Base-by-base conservation (phyloP, 2,888 invertebrate species). In the Tortrix viridana region DNA sequence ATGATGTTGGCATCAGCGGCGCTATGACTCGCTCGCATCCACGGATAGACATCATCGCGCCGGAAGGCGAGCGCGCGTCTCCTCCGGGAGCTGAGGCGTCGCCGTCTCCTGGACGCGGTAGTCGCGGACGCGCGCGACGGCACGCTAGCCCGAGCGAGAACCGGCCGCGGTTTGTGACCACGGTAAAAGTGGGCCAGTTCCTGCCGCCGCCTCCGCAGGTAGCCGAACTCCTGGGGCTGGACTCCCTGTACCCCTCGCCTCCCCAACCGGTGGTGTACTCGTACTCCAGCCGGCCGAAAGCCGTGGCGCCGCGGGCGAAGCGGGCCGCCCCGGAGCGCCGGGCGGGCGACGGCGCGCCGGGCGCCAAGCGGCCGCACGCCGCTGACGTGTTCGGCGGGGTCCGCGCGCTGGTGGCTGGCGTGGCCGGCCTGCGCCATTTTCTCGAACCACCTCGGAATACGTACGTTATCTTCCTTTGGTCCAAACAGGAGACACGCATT, bases 161-260 rank as follows among this genome's bases (percentile, higher is more conserved):
- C 23, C 82, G 82, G 65, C 94, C 94, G 64, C 94, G 96, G 9
- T 97, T 97, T 78, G 94, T 97, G 68, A 96, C 96, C 9, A 96
- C 96, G 0, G 97, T 97, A 47, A 95, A 95, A 72, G 94, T 94
- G 56, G 97, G 97, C 2, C 94, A 95, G 74, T 97, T 97, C 80
- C 86, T 97, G 68, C 94, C 95, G 76, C 97, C 97, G 5, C 96
- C 96, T 0, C 94, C 95, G n/a, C 94, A 94, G 75, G 85, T 95
- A 47, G 95, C 96, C 6, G 84, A 86, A 5, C 86, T 95, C n/a
- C 88, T 95, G 19, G 95, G 95, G 0, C 88, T 95, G 61, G 85
- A 90, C 62, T 71, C 88, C 9, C 74, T 89, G 69, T 85, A 89
- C 79, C 80, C 87, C 52, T 65, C 81, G 56, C 75, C 76, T 3